A percentile compares a stretch with the other conserved stretches of the same genome.
Evolutionary conservation across 1,140 invertebrate genomes (phyloP).

Genomic region (Triops cancriformis): DNA sequence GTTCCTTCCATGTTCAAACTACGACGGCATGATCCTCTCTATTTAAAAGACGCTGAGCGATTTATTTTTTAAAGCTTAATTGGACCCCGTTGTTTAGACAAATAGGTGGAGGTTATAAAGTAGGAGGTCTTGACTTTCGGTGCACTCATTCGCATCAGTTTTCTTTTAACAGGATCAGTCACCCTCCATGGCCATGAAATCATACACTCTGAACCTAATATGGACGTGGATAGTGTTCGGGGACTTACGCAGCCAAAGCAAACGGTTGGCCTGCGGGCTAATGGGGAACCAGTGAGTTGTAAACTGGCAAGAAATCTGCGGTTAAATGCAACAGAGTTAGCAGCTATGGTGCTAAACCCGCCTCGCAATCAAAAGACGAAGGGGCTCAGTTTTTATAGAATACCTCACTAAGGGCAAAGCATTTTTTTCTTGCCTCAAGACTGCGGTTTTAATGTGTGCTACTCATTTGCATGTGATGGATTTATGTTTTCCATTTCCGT

Average conservation of each 20-base stretch:
- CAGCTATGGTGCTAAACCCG: background rate
- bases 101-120: background rate
- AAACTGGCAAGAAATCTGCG: background rate
- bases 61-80: background rate
- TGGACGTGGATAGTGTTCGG: background rate
- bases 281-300: background rate
- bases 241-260: background rate
- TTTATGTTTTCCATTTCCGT: conserved; percentile 14
- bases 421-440: background rate
- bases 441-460: background rate
- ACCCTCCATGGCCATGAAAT: background rate
- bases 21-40: too few species aligned
- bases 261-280: background rate
- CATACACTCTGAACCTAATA: background rate
- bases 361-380: background rate
- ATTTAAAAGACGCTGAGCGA: too few species aligned
- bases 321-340: background rate
- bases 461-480: conserved; percentile 10
- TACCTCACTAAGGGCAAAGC: background rate
- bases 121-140: background rate
- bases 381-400: background rate
- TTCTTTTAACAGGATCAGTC: background rate
- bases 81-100: background rate
- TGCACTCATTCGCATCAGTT: background rate
- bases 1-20: background rate